Base-by-base conservation (phyloP, 2,113 vertebrate genomes). In the Centropus bengalensis region DNA sequence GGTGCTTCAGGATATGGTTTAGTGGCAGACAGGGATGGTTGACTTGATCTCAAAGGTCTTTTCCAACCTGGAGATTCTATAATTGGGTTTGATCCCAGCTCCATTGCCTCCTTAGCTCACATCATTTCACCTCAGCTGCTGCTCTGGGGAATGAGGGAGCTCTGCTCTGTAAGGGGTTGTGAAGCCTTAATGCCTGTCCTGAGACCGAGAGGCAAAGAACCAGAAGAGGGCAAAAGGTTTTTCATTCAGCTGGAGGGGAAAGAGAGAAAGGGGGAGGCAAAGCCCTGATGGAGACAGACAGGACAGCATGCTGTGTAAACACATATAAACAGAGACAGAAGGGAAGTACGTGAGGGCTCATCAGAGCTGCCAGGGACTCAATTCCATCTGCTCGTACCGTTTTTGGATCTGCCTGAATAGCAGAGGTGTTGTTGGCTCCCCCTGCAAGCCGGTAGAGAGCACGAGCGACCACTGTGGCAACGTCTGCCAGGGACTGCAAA, bases 381-480 rank as follows among this genome's bases (percentile, higher is more conserved):
- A 19, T 19, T 71, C 88, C 95, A 47, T 71, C 59, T 78, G 89
- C 59, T 91, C 98, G 62, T 97, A 99, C 99, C 55, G 96, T 99
- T 32, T 94, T 95, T 32, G 98, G 87, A 87, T 99, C 98, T 1
- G 98, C 99, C 8, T 84, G 96, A 49, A 99, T 96, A 66, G 54
- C 95, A 45, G 40, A 15, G 19, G 92, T 70, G 62, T 62, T 71
- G 22, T 78, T 82, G 3, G 68, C 71, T 77, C 99, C 99, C 77
- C 98, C 99, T 0, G 99, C 99, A 38, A 99, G 98, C 17, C 24
- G 62, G 95, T 98, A 99, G 23, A 99, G 97, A 7, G 98, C 93
- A 3, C 98, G 98, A 56, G 98, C 99, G 8, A 99, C 97, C 83
- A 98, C 76, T 0, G 99, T 99, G 86, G 99, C 98, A 83, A 99